Conservation (phyloP, 1,140 invertebrate genomes). For the Hyles vespertilio region DNA sequence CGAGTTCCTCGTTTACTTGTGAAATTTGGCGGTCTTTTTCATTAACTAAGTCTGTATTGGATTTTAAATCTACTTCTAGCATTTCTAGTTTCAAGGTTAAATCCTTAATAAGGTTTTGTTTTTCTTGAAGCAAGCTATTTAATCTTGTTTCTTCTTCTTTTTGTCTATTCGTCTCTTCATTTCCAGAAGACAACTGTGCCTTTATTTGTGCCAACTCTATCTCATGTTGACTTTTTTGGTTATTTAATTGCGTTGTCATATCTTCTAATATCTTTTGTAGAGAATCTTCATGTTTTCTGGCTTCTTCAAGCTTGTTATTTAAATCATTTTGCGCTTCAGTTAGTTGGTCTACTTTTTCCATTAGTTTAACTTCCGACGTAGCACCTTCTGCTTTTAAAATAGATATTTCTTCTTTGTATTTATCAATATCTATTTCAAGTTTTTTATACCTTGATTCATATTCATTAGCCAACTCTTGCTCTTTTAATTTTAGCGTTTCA, state of each 20-base stretch:
- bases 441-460: slow-evolving; percentile 52
- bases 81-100: slow-evolving; percentile 66
- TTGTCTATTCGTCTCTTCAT: slow-evolving; percentile 43
- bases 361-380: slow-evolving; percentile 67
- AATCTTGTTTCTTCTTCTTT: slow-evolving; percentile 44
- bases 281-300: slow-evolving; percentile 65
- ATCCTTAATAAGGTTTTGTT: slow-evolving; percentile 65
- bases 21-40: slow-evolving; percentile 75
- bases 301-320: slow-evolving; percentile 71
- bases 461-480: slow-evolving; percentile 58
- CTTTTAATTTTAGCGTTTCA: slow-evolving; percentile 57
- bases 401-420: slow-evolving; percentile 62
- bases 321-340: slow-evolving; percentile 71
- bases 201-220: slow-evolving; percentile 53
- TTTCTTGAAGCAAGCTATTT: slow-evolving; percentile 54
- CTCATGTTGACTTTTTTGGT: slow-evolving; percentile 55
- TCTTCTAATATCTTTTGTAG: slow-evolving; percentile 68
- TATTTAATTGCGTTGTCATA: slow-evolving; percentile 53
- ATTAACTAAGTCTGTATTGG: slow-evolving; percentile 60
- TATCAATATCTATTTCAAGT: slow-evolving; percentile 60
- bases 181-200: slow-evolving; percentile 36
- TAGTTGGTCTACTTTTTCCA: slow-evolving; percentile 71
- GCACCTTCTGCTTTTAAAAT: slow-evolving; percentile 63
- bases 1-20: slow-evolving; percentile 73
- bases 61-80: slow-evolving; percentile 69